Conservation (phyloP, 2,888 invertebrate genomes). For the Athrips mouffetella region DNA sequence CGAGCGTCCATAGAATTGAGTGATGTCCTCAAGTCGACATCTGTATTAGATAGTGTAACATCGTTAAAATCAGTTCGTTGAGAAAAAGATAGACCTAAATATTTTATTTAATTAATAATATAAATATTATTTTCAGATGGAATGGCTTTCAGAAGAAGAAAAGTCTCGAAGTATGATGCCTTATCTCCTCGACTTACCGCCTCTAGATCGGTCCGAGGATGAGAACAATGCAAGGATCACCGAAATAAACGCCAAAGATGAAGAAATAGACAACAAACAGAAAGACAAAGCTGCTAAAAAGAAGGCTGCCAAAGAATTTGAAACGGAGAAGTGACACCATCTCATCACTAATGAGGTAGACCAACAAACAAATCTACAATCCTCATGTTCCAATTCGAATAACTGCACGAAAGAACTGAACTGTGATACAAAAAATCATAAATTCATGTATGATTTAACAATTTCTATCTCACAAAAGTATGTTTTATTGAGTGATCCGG, state of each 20-base stretch:
- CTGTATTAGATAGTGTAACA: no score
- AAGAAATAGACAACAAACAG: slow-evolving; percentile 17
- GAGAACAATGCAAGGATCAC: slow-evolving; percentile 25
- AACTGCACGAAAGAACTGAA: slow-evolving; percentile 35
- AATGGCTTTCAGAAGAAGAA: slow-evolving; percentile 69
- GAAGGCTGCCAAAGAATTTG: slow-evolving; percentile 35
- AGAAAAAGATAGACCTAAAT: not conserved
- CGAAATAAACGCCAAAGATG: slow-evolving; percentile 30
- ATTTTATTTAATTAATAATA: not conserved
- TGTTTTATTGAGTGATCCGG: slow-evolving; percentile 42
- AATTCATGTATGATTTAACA: slow-evolving; percentile 46
- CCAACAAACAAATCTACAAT: slow-evolving; percentile 29
- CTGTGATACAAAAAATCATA: slow-evolving; percentile 52
- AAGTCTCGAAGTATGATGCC: slow-evolving; percentile 71
- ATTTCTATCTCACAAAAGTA: slow-evolving; percentile 35
- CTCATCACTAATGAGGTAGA: slow-evolving; percentile 18
- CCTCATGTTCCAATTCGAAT: slow-evolving; percentile 27
- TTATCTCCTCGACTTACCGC: slow-evolving; percentile 62
- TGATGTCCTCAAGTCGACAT: no score
- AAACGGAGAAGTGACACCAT: slow-evolving; percentile 61
- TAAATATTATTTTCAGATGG: slow-evolving; percentile 51
- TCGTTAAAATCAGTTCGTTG: no score
- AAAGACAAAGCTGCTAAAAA: slow-evolving; percentile 27
- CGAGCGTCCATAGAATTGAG: no score
- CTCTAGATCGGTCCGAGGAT: slow-evolving; percentile 39